Percentiles rank a stretch among this genome's conserved stretches.
phyloP scores from a whole-genome alignment of 2,797 vertebrate species.

The Cirrhinus molitorella region DNA sequence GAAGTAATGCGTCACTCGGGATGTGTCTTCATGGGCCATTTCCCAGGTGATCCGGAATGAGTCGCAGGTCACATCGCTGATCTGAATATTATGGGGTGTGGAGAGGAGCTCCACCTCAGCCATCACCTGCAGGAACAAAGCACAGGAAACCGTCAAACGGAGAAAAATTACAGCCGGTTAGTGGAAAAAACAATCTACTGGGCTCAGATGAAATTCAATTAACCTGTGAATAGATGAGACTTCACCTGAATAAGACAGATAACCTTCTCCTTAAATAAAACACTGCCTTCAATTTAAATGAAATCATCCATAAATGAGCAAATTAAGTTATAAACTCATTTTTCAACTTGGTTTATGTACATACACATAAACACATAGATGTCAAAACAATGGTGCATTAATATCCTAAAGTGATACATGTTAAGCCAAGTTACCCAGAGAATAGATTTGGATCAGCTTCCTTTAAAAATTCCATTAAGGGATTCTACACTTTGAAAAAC shows the following conservation, averaged over 20 bases:
- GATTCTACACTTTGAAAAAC: too few relatives aligned
- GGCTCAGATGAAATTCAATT: conserved; percentile 67
- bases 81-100: conserved; percentile 93
- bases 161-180: conserved; percentile 7
- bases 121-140: conserved; percentile 47
- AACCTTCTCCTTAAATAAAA: background rate
- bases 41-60: conserved; percentile 99
- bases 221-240: conserved; percentile 61
- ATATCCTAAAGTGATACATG: too few relatives aligned
- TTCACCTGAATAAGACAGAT: background rate
- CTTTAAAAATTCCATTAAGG: too few relatives aligned
- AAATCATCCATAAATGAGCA: background rate
- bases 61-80: conserved; percentile 98
- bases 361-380: too few relatives aligned
- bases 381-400: too few relatives aligned
- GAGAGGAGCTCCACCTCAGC: conserved; percentile 58
- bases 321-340: background rate
- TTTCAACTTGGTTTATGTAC: background rate
- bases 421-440: too few relatives aligned
- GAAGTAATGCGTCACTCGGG: conserved; percentile 98
- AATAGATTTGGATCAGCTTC: too few relatives aligned
- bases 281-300: background rate
- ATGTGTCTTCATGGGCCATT: conserved; percentile 92
- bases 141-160: conserved; percentile 26
- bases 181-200: conserved; percentile 56